phyloP scores from a whole-genome alignment of 2,888 invertebrate genomes.

The Eupithecia dodoneata region DNA sequence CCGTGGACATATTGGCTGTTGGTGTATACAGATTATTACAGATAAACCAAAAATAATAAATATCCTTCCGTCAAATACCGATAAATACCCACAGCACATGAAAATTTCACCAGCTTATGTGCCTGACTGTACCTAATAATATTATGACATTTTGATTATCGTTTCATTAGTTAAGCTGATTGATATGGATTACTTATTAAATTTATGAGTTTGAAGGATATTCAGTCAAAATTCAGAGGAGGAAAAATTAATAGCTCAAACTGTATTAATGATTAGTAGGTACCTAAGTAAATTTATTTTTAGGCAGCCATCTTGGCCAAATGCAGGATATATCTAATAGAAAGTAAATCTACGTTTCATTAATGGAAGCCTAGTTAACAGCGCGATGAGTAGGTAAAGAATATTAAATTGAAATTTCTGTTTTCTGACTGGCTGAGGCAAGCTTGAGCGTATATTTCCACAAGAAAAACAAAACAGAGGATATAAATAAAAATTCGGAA shows the following conservation, averaged over 20 bases:
- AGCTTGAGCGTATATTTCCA: neutral
- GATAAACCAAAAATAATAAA: neutral
- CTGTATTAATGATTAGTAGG: neutral
- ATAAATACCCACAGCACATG: neutral
- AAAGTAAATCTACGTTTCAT: neutral
- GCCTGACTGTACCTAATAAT: slow-evolving; percentile 13
- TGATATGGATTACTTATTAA: slow-evolving; percentile 34
- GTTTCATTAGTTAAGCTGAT: slow-evolving; percentile 38
- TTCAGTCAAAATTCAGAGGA: neutral
- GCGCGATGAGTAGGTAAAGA: neutral
- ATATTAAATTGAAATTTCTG: neutral
- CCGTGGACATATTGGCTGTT: neutral
- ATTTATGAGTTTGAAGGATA: slow-evolving; percentile 23
- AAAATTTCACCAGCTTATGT: neutral
- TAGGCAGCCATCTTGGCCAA: neutral
- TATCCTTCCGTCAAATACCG: neutral
- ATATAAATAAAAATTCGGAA: neutral
- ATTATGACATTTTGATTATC: slow-evolving; percentile 52
- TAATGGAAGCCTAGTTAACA: neutral
- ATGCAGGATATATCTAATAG: neutral
- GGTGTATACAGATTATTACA: neutral
- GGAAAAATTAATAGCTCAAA: neutral
- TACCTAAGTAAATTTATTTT: neutral
- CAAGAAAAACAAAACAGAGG: neutral
- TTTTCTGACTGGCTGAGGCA: neutral